phyloP scores from a whole-genome alignment of 2,113 vertebrate genomes.

The Pachypanchax playfairii region DNA sequence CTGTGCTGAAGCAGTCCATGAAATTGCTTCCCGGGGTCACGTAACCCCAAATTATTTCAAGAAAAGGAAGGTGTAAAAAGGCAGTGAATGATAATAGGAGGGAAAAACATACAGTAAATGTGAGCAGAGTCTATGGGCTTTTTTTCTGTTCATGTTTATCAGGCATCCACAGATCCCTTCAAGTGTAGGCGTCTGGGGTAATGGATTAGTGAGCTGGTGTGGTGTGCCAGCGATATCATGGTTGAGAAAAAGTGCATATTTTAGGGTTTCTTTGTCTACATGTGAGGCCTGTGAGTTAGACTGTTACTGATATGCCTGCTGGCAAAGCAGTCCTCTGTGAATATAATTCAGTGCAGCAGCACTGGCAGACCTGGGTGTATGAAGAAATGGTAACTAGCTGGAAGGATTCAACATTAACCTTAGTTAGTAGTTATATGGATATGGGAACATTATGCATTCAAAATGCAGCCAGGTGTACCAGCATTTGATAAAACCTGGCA shows the following conservation, averaged over 20 bases:
- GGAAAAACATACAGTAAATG: constrained; percentile 65
- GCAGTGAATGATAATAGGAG: constrained; percentile 41
- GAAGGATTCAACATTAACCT: constrained; percentile 40
- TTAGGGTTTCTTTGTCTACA: constrained; percentile 64
- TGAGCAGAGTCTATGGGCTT: constrained; percentile 71
- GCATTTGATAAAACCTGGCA: constrained; percentile 11
- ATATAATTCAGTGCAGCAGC: constrained; percentile 56
- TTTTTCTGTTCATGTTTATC: constrained; percentile 77
- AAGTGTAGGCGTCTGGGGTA: constrained; percentile 74
- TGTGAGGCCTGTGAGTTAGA: constrained; percentile 57
- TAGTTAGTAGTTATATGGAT: constrained; percentile 32
- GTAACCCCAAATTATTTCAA: constrained; percentile 36
- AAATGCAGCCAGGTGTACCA: constrained; percentile 20
- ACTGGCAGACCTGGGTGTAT: constrained; percentile 43
- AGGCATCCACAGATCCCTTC: constrained; percentile 72
- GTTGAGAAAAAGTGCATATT: constrained; percentile 68
- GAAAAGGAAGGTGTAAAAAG: constrained; percentile 33
- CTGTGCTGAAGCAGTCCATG: constrained; percentile 23
- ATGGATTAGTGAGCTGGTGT: constrained; percentile 74
- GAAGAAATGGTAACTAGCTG: constrained; percentile 43
- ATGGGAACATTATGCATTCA: constrained; percentile 18
- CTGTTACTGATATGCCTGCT: constrained; percentile 60
- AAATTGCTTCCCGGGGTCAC: constrained; percentile 42
- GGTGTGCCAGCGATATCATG: constrained; percentile 64
- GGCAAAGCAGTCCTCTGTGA: constrained; percentile 54